Evolutionary conservation across 2,797 vertebrate species (phyloP).

Genomic region (Momotus momota): DNA sequence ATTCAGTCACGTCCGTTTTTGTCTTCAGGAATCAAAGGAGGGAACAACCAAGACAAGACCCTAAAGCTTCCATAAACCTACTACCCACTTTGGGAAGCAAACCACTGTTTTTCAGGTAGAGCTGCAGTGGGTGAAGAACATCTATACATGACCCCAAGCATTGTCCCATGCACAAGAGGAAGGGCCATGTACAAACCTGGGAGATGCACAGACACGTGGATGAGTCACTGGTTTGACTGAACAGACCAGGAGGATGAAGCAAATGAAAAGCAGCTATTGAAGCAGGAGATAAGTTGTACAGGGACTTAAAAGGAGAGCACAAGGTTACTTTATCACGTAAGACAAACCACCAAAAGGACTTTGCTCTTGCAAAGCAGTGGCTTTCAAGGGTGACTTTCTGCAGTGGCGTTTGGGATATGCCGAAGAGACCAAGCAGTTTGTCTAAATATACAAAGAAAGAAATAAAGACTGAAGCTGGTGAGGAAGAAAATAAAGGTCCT

Average conservation of each 20-base stretch:
- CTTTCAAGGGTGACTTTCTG: neutral
- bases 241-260: neutral
- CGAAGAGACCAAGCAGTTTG: neutral
- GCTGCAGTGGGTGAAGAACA: neutral
- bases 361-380: neutral
- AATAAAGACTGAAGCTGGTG: neutral
- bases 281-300: neutral
- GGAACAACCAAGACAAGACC: neutral
- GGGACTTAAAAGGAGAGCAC: neutral
- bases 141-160: accelerated
- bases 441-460: neutral
- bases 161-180: neutral
- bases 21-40: neutral
- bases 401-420: neutral
- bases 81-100: neutral
- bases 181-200: neutral
- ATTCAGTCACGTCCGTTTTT: neutral
- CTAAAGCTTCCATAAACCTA: neutral
- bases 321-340: neutral
- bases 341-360: neutral
- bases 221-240: neutral
- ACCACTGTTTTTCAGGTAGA: neutral
- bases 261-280: neutral
- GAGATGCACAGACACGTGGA: accelerated
- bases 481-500: neutral